phyloP scores from a whole-genome alignment of 2,888 invertebrate species.

The Poecilus cupreus region DNA sequence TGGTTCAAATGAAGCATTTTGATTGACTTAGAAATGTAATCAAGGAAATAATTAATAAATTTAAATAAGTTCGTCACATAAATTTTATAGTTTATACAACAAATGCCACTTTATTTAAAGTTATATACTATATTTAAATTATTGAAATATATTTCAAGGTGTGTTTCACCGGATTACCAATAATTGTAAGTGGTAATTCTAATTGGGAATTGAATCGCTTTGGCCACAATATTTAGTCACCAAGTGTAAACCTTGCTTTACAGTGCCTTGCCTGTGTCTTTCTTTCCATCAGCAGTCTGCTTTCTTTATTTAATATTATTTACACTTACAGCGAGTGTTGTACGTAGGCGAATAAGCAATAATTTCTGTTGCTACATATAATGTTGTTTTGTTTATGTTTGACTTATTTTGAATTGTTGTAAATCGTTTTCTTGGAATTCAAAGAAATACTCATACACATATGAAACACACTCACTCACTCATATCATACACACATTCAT shows the following conservation, averaged over 20 bases:
- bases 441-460: background rate
- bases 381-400: conserved; percentile 33
- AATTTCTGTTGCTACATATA: conserved; percentile 37
- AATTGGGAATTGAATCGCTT: no score
- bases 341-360: conserved; percentile 28
- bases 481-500: background rate
- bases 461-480: background rate
- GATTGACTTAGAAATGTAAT: no score
- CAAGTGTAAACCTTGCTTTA: conserved; percentile 2
- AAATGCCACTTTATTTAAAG: no score
- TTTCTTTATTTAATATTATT: conserved; percentile 14
- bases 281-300: background rate
- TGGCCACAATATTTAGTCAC: background rate
- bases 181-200: no score
- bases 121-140: no score
- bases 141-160: no score
- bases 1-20: no score
- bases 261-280: conserved; percentile 7
- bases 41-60: no score
- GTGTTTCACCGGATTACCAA: no score
- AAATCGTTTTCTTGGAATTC: conserved; percentile 16
- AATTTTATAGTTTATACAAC: no score
- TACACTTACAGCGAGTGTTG: background rate
- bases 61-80: no score
- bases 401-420: conserved; percentile 28